Evolutionary conservation across 2,797 vertebrate species (phyloP), one percentile per base, ranked within the genome.

Genomic region (Lerista edwardsae): DNA sequence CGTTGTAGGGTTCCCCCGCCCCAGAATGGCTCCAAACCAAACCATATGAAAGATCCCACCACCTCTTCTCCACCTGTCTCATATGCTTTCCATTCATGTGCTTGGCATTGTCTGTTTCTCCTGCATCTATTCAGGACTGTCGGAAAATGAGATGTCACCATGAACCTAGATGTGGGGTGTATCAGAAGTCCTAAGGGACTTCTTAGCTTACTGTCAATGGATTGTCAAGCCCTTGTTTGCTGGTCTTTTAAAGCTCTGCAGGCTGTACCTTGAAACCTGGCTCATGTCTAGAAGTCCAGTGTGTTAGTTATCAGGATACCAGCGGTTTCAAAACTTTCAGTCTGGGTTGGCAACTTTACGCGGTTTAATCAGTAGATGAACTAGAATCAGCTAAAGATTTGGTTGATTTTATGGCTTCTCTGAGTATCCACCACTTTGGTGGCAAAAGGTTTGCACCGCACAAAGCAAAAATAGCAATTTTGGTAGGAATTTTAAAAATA

Each of bases 1-100:
- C 69, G 77, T 61, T 91, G 47, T 69, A 34, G 73, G 69, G 84
- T 73, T 51, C 14, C 9, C 9, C 4, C 9, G 8, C 47, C 12
- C 82, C 78, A 91, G 9, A 78, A 81, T 69, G 65, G 34, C 57
- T 85, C 80, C 78, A 84, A 84, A 78, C 82, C 11, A 74, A 90
- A 83, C 80, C 55, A 77, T 69, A 73, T 87, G 82, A 84, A 82
- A 84, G 73, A 41, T 74, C 74, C 62, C 29, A 75, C 15, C 79
- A 9, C 80, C 14, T 69, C 0, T 0, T 79, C 79, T 21, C 10
- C 81, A 41, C 75, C 59, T 65, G 51, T 62, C 73, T 68, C 84
- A 86, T 86, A 62, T 51, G 65, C 84, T 82, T 87, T 2, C 71
- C 82, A 75, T 69, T 65, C 77, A 75, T 82, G 72, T 7, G 78